These are phyloP conservation scores for Agriotes lineatus DNA, from an alignment of 2,888 invertebrate genomes.

Conservation along the genomic window DNA sequence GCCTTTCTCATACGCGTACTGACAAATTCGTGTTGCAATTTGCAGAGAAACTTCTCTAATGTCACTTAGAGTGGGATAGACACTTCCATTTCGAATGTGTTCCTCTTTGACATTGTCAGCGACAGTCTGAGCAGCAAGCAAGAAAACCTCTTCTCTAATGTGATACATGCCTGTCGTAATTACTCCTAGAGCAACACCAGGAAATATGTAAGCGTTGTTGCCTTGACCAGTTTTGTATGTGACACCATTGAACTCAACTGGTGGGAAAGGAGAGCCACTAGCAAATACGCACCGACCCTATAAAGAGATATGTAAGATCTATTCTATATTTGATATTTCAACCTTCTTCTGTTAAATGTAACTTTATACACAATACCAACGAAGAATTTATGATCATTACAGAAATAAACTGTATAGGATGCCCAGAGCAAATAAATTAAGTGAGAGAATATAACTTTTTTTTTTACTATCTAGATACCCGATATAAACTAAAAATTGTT, in stretches of 20 bases:
- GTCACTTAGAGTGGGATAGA: slow-evolving; percentile 90
- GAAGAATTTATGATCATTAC: too few species aligned
- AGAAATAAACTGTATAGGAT: too few species aligned
- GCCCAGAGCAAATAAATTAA: too few species aligned
- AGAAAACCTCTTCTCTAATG: slow-evolving; percentile 93
- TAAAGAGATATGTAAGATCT: too few species aligned
- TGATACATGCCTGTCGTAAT: slow-evolving; percentile 93
- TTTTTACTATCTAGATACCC: too few species aligned
- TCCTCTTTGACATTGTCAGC: slow-evolving; percentile 86
- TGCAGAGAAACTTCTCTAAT: slow-evolving; percentile 90
- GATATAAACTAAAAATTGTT: too few species aligned
- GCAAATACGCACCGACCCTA: slow-evolving; percentile 95
- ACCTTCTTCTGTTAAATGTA: too few species aligned
- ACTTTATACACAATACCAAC: too few species aligned
- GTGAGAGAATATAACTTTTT: too few species aligned
- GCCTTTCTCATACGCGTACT: slow-evolving; percentile 92
- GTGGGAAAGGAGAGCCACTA: slow-evolving; percentile 95
- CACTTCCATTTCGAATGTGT: slow-evolving; percentile 86
- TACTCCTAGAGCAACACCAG: slow-evolving; percentile 94
- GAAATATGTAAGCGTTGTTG: slow-evolving; percentile 98
- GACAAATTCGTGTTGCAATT: slow-evolving; percentile 89
- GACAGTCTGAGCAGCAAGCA: slow-evolving; percentile 91
- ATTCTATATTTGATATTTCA: too few species aligned
- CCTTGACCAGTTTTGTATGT: slow-evolving; percentile 89
- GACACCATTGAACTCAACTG: slow-evolving; percentile 83